Evolutionary conservation across 2,888 invertebrate species (phyloP).

Genomic region (Melieria omissa): DNA sequence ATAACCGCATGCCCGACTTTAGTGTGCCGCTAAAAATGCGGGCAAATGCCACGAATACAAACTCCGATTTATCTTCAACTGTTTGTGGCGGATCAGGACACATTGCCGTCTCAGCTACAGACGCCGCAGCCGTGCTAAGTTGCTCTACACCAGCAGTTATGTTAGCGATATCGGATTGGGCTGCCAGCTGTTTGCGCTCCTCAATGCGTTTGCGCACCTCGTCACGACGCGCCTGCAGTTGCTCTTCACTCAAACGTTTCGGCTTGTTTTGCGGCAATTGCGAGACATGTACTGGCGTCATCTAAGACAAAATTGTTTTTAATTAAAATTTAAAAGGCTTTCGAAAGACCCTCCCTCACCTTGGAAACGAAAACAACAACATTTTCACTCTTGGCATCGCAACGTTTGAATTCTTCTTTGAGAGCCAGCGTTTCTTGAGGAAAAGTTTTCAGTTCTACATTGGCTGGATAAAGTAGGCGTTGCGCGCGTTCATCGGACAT

Average conservation of each 20-base stretch:
- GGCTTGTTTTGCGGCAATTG: conserved; percentile 83
- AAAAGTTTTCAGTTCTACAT: conserved; percentile 75
- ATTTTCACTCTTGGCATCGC: conserved; percentile 77
- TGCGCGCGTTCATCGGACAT: conserved; percentile 83
- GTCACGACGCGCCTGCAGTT: conserved; percentile 77
- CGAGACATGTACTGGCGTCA: conserved; percentile 84
- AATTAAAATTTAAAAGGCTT: not conserved
- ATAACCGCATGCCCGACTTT: conserved; percentile 79
- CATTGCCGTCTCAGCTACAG: not conserved
- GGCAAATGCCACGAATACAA: conserved; percentile 89
- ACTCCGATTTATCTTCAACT: conserved; percentile 61
- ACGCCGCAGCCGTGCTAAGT: conserved; percentile 44
- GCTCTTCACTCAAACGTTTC: conserved; percentile 79
- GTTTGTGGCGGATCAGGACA: conserved; percentile 34
- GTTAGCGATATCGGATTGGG: conserved; percentile 48
- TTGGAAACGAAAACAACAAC: conserved; percentile 67
- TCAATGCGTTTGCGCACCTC: conserved; percentile 75
- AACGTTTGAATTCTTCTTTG: conserved; percentile 76
- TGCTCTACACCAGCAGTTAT: conserved; percentile 54
- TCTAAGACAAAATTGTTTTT: conserved; percentile 70
- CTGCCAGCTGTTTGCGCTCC: conserved; percentile 66
- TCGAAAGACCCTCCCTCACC: conserved; percentile 36
- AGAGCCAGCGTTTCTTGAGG: conserved; percentile 77
- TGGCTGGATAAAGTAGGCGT: conserved; percentile 81
- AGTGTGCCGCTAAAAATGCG: conserved; percentile 91